A percentile compares a stretch with the other conserved stretches of the same genome.
These are phyloP conservation scores for Frankliniella fusca DNA, from an alignment of 2,888 invertebrate species.

Conservation along the genomic window DNA sequence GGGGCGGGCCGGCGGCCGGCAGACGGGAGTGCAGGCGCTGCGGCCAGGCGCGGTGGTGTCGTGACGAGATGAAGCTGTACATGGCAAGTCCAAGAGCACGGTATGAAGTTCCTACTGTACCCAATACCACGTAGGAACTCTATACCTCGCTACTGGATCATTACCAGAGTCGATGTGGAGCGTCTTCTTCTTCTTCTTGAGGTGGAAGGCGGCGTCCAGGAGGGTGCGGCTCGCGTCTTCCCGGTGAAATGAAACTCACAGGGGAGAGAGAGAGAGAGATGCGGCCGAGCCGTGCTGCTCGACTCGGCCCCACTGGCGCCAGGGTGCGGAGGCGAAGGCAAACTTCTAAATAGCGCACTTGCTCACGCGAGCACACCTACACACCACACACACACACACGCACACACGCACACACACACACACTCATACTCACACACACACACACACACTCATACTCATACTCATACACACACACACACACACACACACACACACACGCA, in stretches of 20 bases:
- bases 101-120: conserved; percentile 95
- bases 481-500: background rate
- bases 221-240: too few species aligned
- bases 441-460: background rate
- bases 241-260: too few species aligned
- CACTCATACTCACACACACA: background rate
- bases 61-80: conserved; percentile 33
- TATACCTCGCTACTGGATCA: conserved; percentile 64
- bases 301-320: too few species aligned
- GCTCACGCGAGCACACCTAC: background rate
- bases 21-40: background rate
- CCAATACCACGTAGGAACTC: conserved; percentile 87
- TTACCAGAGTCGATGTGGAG: background rate
- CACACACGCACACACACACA: background rate
- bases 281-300: too few species aligned
- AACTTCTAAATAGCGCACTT: background rate
- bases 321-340: background rate
- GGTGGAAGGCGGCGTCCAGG: background rate
- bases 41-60: conserved; percentile 7
- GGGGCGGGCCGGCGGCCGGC: background rate
- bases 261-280: too few species aligned
- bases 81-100: conserved; percentile 91
- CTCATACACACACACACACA: background rate
- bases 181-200: background rate
- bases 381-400: too few species aligned